phyloP scores from a whole-genome alignment of 2,113 vertebrate species.

The Amblyopsis rosae region DNA sequence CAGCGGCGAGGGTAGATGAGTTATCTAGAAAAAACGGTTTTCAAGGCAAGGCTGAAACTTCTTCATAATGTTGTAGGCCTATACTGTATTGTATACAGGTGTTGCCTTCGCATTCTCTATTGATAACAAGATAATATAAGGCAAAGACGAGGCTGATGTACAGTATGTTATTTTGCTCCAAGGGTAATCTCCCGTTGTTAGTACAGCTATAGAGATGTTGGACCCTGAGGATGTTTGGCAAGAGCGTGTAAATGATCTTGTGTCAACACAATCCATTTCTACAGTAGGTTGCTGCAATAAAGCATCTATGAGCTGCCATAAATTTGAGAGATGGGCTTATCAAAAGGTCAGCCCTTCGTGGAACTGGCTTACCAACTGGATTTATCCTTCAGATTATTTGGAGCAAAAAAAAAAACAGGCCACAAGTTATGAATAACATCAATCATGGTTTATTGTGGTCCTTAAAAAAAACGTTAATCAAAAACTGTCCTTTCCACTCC shows the following conservation, averaged over 20 bases:
- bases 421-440: slow-evolving; percentile 43
- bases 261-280: slow-evolving; percentile 65
- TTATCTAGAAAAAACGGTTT: slow-evolving; percentile 18
- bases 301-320: slow-evolving; percentile 59
- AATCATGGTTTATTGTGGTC: slow-evolving; percentile 58
- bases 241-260: slow-evolving; percentile 65
- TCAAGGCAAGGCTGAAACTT: neutral
- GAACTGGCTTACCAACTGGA: slow-evolving; percentile 63
- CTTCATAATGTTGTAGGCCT: neutral
- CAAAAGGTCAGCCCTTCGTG: slow-evolving; percentile 69
- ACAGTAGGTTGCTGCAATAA: slow-evolving; percentile 62
- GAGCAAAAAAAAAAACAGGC: slow-evolving; percentile 72
- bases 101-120: neutral
- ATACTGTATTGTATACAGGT: slow-evolving; percentile 16
- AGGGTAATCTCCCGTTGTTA: slow-evolving; percentile 58
- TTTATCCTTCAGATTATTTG: slow-evolving; percentile 72
- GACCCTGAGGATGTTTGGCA: slow-evolving; percentile 52
- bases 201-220: slow-evolving; percentile 52
- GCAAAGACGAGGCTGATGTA: slow-evolving; percentile 32
- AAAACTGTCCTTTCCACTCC: slow-evolving; percentile 30
- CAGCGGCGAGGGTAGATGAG: neutral
- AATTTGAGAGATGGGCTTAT: slow-evolving; percentile 70
- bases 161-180: slow-evolving; percentile 46
- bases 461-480: slow-evolving; percentile 44
- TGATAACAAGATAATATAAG: slow-evolving; percentile 40